phyloP scores from a whole-genome alignment of 2,888 invertebrate species.

The Eremobia ochroleuca region DNA sequence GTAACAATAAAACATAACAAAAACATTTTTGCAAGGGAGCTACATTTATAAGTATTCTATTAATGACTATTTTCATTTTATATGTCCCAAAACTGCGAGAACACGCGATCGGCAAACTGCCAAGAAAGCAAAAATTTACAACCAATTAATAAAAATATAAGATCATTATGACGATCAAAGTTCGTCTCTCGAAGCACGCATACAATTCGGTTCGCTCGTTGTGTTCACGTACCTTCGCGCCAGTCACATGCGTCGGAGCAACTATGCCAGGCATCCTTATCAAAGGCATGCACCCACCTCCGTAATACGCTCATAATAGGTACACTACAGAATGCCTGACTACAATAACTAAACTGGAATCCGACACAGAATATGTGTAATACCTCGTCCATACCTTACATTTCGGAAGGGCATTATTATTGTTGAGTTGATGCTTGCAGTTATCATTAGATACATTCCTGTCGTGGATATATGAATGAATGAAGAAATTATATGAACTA shows the following conservation, averaged over 20 bases:
- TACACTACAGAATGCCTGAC: conserved; percentile 80
- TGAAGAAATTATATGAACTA: conserved; percentile 2
- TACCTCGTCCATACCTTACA: conserved; percentile 80
- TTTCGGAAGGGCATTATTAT: conserved; percentile 64
- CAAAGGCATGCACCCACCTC: conserved; percentile 88
- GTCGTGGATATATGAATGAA: conserved; percentile 24
- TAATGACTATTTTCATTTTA: background rate
- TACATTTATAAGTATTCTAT: background rate
- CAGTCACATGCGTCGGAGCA: conserved; percentile 79
- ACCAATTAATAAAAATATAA: conserved; percentile 7
- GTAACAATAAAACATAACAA: background rate
- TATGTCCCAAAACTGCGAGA: background rate
- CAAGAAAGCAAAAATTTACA: background rate
- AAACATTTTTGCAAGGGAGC: background rate
- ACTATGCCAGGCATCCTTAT: conserved; percentile 87
- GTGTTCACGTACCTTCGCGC: conserved; percentile 63
- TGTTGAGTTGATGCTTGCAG: conserved; percentile 68
- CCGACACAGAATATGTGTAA: conserved; percentile 79
- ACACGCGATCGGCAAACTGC: too few relatives aligned
- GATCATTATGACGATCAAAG: conserved; percentile 42
- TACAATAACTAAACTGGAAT: conserved; percentile 86
- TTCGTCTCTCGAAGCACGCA: conserved; percentile 43
- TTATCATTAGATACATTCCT: conserved; percentile 60
- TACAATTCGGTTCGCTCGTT: conserved; percentile 61
- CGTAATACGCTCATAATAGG: conserved; percentile 80